These are phyloP conservation scores for Phenganax marumi DNA, from an alignment of 92 coral and sea anemone genomes.

Conservation along the genomic window DNA sequence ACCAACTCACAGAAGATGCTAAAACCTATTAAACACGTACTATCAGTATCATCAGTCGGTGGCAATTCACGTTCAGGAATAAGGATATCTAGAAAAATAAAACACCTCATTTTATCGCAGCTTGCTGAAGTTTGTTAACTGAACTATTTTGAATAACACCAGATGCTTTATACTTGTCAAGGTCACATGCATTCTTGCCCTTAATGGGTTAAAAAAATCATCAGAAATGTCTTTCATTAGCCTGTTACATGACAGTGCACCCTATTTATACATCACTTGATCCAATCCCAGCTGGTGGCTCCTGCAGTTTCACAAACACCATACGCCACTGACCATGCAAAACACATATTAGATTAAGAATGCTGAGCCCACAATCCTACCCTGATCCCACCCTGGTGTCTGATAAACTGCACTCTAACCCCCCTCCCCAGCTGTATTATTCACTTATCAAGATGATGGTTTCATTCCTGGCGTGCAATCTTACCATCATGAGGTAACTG, in stretches of 20 bases:
- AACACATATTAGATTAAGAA: too few relatives aligned
- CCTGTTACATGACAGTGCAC: too few relatives aligned
- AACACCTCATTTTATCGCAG: neutral
- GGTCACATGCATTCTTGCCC: neutral
- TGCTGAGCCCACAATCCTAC: too few relatives aligned
- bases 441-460: too few relatives aligned
- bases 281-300: too few relatives aligned
- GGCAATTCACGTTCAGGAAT: constrained; percentile 96
- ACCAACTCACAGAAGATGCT: neutral
- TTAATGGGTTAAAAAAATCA: too few relatives aligned
- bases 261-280: too few relatives aligned
- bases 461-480: neutral
- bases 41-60: constrained; percentile 85
- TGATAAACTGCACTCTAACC: neutral
- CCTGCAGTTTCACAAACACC: too few relatives aligned
- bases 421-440: neutral
- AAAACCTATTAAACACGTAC: constrained; percentile 52
- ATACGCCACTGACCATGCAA: too few relatives aligned
- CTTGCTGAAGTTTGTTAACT: too few relatives aligned
- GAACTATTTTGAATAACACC: neutral
- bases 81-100: constrained; percentile 64
- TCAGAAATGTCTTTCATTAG: too few relatives aligned
- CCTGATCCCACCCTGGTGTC: too few relatives aligned
- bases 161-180: neutral
- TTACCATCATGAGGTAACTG: constrained; percentile 82